Percentiles rank a stretch among this genome's conserved stretches.
phyloP scores from a whole-genome alignment of 2,888 invertebrate species.

The Hemaris fuciformis region DNA sequence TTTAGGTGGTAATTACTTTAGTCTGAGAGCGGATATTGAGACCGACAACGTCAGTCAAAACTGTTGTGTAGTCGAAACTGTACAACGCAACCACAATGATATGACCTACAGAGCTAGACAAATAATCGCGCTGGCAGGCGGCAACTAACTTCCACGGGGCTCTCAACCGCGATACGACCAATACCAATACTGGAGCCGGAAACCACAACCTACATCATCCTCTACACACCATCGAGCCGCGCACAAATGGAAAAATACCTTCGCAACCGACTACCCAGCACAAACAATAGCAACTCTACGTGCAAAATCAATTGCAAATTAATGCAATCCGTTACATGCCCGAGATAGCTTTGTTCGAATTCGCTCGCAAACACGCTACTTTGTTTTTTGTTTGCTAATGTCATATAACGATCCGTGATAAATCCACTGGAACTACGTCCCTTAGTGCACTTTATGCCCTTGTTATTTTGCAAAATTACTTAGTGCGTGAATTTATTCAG shows the following conservation, averaged over 20 bases:
- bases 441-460: background rate
- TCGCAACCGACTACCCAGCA: conserved; percentile 38
- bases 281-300: conserved; percentile 60
- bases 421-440: background rate
- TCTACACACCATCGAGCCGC: conserved; percentile 36
- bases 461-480: background rate
- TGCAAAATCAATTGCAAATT: conserved; percentile 64
- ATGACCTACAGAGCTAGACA: conserved; percentile 30
- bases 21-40: conserved; percentile 19
- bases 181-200: conserved; percentile 42
- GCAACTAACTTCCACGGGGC: conserved; percentile 30
- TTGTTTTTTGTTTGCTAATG: conserved; percentile 7
- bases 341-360: conserved; percentile 40
- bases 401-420: background rate
- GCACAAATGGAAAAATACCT: conserved; percentile 59
- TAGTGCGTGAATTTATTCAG: background rate
- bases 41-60: conserved; percentile 16
- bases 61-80: background rate
- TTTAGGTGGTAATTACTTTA: conserved; percentile 44
- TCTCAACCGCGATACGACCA: conserved; percentile 49
- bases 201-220: conserved; percentile 67
- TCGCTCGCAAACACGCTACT: conserved; percentile 7
- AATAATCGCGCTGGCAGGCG: conserved; percentile 30
- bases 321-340: conserved; percentile 59
- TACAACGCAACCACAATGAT: conserved; percentile 16